Conservation (phyloP, 2,888 invertebrate genomes). For the Apodemia zela region DNA sequence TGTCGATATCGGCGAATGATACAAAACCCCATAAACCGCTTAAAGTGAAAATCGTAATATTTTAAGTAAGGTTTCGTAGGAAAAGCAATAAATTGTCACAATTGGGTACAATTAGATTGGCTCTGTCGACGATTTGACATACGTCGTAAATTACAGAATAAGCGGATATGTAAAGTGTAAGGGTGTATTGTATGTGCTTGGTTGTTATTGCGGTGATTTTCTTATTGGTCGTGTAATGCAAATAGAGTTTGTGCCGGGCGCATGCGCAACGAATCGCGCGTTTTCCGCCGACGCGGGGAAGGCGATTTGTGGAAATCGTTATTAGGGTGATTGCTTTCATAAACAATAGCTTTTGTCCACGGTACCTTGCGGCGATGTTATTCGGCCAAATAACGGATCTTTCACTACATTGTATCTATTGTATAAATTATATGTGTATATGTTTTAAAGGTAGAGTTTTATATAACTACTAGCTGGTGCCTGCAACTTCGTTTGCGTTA, state of each 20-base stretch:
- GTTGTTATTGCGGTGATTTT: slow-evolving; percentile 33
- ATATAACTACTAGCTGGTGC: no score
- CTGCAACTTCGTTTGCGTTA: no score
- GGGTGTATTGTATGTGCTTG: slow-evolving; percentile 37
- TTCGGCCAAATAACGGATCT: slow-evolving; percentile 59
- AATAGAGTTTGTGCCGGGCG: slow-evolving; percentile 61
- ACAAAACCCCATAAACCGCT: slow-evolving; percentile 54
- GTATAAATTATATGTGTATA: no score
- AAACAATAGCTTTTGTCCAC: slow-evolving; percentile 76
- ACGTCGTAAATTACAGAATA: slow-evolving; percentile 71
- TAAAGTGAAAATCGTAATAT: slow-evolving; percentile 67
- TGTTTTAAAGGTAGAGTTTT: no score
- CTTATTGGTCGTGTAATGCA: slow-evolving; percentile 54
- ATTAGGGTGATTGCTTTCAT: slow-evolving; percentile 79
- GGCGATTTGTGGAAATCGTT: slow-evolving; percentile 76
- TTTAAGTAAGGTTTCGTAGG: slow-evolving; percentile 72
- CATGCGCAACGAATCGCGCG: slow-evolving; percentile 77
- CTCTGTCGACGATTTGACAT: slow-evolving; percentile 75
- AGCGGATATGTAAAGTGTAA: slow-evolving; percentile 57
- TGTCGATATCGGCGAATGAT: slow-evolving; percentile 38
- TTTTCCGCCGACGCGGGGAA: slow-evolving; percentile 63
- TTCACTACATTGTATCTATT: slow-evolving; percentile 42
- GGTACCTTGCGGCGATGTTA: slow-evolving; percentile 52
- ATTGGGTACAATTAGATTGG: slow-evolving; percentile 78
- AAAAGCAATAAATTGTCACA: slow-evolving; percentile 79